phyloP scores from a whole-genome alignment of 2,113 vertebrate genomes.

The pig (Sus scrofa) region DNA sequence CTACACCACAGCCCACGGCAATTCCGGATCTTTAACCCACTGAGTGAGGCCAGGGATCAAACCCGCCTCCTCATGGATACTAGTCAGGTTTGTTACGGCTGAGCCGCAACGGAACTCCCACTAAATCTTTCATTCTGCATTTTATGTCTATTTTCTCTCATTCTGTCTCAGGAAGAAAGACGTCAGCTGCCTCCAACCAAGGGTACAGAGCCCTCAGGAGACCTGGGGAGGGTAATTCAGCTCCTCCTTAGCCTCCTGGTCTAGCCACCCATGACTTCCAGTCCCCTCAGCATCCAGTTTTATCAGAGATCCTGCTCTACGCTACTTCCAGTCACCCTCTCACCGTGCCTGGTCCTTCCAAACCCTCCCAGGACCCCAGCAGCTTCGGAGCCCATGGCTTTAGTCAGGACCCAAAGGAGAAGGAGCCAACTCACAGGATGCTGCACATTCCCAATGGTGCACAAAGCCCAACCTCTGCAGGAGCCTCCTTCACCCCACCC shows the following conservation, averaged over 20 bases:
- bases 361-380: background rate
- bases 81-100: no score
- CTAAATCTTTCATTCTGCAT: background rate
- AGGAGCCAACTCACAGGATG: background rate
- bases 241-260: background rate
- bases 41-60: no score
- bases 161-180: constrained; percentile 38
- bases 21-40: no score
- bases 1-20: no score
- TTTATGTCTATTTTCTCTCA: background rate
- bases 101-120: no score
- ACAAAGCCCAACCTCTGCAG: background rate
- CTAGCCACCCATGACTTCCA: background rate
- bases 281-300: background rate
- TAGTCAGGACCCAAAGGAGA: background rate
- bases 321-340: background rate
- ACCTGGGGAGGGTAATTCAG: background rate
- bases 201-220: background rate
- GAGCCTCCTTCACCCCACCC: no score
- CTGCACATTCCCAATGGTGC: background rate
- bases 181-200: background rate
- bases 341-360: background rate
- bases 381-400: background rate
- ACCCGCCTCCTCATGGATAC: no score
- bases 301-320: background rate